Evolutionary conservation across 1,140 invertebrate species (phyloP).

Genomic region (Marisa cornuarietis): DNA sequence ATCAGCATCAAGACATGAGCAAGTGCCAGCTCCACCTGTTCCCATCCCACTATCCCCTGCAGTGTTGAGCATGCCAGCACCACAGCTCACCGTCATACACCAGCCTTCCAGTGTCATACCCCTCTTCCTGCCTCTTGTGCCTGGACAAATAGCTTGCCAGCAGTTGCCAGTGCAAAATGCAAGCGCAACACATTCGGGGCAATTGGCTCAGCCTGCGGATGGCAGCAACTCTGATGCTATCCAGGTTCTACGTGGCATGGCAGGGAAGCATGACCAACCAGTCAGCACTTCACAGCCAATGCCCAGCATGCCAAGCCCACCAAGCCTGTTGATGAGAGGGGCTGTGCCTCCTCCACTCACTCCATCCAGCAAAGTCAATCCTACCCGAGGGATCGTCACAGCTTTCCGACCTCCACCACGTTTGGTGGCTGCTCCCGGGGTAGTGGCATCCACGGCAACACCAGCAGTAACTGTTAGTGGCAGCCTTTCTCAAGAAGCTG

Average conservation of each 20-base stretch:
- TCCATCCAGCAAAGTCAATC: neutral
- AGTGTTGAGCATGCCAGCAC: neutral
- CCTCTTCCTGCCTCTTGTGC: neutral
- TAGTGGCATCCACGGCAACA: neutral
- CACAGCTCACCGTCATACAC: neutral
- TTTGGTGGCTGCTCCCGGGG: constrained; percentile 22
- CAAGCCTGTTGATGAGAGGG: neutral
- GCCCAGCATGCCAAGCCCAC: neutral
- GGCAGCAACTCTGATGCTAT: neutral
- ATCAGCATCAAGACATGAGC: neutral
- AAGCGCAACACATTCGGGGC: no score
- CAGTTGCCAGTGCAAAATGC: neutral
- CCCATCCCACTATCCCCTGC: neutral
- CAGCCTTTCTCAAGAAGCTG: neutral
- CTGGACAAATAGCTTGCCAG: neutral
- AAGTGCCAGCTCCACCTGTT: neutral
- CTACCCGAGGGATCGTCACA: neutral
- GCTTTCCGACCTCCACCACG: constrained; percentile 9
- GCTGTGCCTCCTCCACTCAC: neutral
- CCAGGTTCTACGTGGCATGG: neutral
- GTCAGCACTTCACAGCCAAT: neutral
- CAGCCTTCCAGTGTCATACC: neutral
- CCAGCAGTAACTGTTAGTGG: neutral
- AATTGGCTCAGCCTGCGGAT: neutral
- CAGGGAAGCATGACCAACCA: neutral